Percentiles rank a stretch among this genome's conserved stretches.
These are phyloP conservation scores for Xiphophorus hellerii DNA, from an alignment of 2,113 vertebrate genomes.

Conservation along the genomic window DNA sequence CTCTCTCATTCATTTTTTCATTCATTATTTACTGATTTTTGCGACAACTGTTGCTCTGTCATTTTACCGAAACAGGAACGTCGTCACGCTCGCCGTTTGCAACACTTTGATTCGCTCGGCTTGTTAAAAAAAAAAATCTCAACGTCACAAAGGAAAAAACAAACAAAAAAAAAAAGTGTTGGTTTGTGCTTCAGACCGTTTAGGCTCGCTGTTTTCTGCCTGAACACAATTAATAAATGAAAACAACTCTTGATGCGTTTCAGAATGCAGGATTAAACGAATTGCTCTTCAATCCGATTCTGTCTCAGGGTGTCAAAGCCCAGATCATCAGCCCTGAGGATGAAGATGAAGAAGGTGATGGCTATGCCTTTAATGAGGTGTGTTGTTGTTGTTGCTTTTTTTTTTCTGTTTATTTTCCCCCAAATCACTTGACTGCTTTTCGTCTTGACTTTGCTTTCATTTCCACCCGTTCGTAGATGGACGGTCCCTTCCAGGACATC, in stretches of 20 bases:
- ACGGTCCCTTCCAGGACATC: constrained; percentile 90
- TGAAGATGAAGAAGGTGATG: constrained; percentile 85
- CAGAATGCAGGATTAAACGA: background rate
- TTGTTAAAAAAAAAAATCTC: no score
- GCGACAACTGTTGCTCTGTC: no score
- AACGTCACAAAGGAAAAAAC: no score
- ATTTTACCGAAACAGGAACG: no score
- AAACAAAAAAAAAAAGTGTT: no score
- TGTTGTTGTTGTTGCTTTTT: background rate
- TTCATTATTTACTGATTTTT: no score
- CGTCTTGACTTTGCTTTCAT: accelerated
- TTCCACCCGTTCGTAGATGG: constrained; percentile 75
- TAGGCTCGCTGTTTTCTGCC: background rate
- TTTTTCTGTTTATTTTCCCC: background rate
- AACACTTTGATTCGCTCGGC: no score
- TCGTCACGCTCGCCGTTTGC: no score
- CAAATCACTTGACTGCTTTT: background rate
- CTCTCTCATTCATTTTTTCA: background rate
- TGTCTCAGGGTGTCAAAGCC: constrained; percentile 69
- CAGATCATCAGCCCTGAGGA: constrained; percentile 94
- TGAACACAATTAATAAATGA: background rate
- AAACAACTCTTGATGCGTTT: background rate
- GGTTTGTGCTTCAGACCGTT: no score
- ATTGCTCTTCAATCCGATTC: background rate
- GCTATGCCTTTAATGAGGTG: constrained; percentile 76